Evolutionary conservation across 2,113 vertebrate species (phyloP).

Genomic region (Zootoca vivipara): DNA sequence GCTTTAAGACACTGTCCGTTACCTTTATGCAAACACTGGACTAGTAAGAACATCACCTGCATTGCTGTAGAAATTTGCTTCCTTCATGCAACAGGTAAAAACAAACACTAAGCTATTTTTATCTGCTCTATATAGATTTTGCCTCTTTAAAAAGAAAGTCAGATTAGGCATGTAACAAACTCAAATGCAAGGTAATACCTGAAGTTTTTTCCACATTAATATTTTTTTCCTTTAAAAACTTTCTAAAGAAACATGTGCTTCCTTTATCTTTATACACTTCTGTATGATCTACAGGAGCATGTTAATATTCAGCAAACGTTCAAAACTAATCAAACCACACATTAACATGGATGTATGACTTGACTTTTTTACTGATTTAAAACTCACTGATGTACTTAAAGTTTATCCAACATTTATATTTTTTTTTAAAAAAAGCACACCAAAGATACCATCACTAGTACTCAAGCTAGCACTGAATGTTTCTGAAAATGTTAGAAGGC

Average conservation of each 20-base stretch:
- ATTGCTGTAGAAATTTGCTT: conserved; percentile 83
- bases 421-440: conserved; percentile 75
- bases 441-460: conserved; percentile 81
- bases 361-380: conserved; percentile 65
- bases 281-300: conserved; percentile 53
- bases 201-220: conserved; percentile 65
- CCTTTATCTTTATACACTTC: conserved; percentile 71
- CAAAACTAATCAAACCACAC: conserved; percentile 76
- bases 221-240: conserved; percentile 52
- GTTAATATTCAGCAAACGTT: conserved; percentile 78
- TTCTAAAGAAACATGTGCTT: conserved; percentile 73
- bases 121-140: conserved; percentile 78
- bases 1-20: conserved; percentile 88
- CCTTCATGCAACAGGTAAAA: conserved; percentile 89
- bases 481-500: conserved; percentile 79
- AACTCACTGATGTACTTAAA: conserved; percentile 72
- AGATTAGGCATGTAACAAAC: conserved; percentile 69
- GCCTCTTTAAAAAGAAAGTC: conserved; percentile 75
- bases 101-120: conserved; percentile 86
- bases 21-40: conserved; percentile 83
- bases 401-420: conserved; percentile 64
- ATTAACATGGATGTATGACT: conserved; percentile 75
- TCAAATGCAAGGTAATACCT: conserved; percentile 60
- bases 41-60: conserved; percentile 90
- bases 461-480: conserved; percentile 79